Evolutionary conservation across 1,140 invertebrate species (phyloP), one percentile per base, ranked within the genome.

Genomic region (Dinothrombium tinctorium): DNA sequence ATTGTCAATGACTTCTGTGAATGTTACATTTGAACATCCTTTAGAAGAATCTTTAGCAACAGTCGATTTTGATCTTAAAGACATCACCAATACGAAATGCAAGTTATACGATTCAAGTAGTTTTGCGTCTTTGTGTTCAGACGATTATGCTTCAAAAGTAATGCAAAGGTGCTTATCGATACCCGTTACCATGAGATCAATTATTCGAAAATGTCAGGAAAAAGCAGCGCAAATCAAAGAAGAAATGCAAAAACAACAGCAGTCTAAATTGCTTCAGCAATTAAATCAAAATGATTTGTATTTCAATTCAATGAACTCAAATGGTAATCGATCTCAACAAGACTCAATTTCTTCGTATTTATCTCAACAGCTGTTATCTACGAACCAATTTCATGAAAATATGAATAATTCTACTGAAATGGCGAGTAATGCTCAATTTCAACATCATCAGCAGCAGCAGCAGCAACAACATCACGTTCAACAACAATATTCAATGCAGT

Each of bases 21-120:
- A 76, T 12, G 69, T 94, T 4, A 76, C 78, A 23, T 71, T 95
- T 56, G 83, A 92, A 56, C 83, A 94, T 63, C 86, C 86, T 0
- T 63, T 76, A 21, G 78, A 89, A 52, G 82, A 90, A 55, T 77
- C 75, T 43, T 74, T 92, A 68, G 76, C 83, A 0, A 90, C 84
- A 0, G 76, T 79, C 12, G 84, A 92, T 53, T 63, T 95, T 41
- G 75, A 90, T 56, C 57, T 95, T 21, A 66, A 69, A 11, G 82
- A 89, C 51, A 69, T 77, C 9, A 73, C 73, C 1, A 72, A 67
- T 45, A 57, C 74, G 0, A 72, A 69, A 53, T 66, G 71, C 59
- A 58, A 68, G 56, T 52, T 86, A 59, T 62, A 51, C 65, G 69
- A 55, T 56, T 62, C 66, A 36, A 54, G 68, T 35, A 48, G 57